Percentiles rank a stretch among this genome's conserved stretches.
phyloP scores from a whole-genome alignment of 2,888 invertebrate species.

The Iphiclides podalirius region DNA sequence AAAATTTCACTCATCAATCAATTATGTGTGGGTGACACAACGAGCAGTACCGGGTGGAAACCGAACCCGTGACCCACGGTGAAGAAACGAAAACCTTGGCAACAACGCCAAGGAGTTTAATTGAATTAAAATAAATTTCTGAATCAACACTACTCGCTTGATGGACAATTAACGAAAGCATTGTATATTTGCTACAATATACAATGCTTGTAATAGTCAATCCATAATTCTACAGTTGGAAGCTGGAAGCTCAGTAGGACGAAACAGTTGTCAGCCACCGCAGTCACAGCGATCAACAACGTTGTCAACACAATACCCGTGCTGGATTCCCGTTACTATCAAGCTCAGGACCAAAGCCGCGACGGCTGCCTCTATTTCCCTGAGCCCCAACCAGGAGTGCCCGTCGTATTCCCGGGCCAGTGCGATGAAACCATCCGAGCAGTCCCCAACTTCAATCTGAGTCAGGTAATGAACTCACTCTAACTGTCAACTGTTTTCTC shows the following conservation, averaged over 20 bases:
- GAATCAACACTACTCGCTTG: too few species aligned
- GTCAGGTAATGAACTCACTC: too few species aligned
- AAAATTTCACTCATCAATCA: too few species aligned
- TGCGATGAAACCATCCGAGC: constrained; percentile 50
- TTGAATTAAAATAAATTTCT: too few species aligned
- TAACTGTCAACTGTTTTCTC: too few species aligned
- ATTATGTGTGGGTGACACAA: too few species aligned
- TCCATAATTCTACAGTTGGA: constrained; percentile 39
- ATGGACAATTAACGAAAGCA: too few species aligned
- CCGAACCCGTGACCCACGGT: too few species aligned
- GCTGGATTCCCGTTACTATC: constrained; percentile 47
- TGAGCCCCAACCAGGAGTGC: constrained; percentile 40
- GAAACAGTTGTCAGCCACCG: constrained; percentile 35
- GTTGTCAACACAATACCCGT: constrained; percentile 39
- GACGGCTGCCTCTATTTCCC: constrained; percentile 60
- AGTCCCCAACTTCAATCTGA: constrained; percentile 42
- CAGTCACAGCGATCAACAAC: constrained; percentile 34
- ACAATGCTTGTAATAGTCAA: neutral
- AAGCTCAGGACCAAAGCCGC: constrained; percentile 39
- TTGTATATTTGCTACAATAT: too few species aligned
- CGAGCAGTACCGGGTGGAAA: too few species aligned
- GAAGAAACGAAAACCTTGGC: too few species aligned
- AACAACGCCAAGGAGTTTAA: too few species aligned
- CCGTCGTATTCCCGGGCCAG: constrained; percentile 54
- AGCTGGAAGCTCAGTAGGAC: constrained; percentile 60